These are phyloP conservation scores for Dendrolimus punctatus DNA, from an alignment of 1,140 invertebrate species.

Conservation along the genomic window DNA sequence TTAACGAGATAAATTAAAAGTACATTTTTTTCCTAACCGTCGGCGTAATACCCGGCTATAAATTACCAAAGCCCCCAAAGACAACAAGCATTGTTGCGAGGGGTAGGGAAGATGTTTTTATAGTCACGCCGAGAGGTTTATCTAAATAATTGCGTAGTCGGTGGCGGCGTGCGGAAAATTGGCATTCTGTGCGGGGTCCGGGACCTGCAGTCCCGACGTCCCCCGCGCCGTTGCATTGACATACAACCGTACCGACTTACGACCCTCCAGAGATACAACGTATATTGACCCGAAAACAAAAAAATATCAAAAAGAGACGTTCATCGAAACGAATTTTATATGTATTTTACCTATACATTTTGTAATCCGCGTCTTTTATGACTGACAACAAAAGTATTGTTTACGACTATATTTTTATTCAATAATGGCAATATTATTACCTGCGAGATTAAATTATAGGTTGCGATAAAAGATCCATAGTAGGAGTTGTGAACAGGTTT, in stretches of 20 bases:
- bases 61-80: conserved; percentile 66
- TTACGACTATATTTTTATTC: conserved; percentile 24
- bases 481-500: conserved; percentile 16
- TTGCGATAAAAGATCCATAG: conserved; percentile 16
- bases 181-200: conserved; percentile 44
- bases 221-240: too few relatives aligned
- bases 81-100: conserved; percentile 52
- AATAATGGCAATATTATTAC: conserved; percentile 24
- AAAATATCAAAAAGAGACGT: conserved; percentile 4
- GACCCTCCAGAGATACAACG: conserved; percentile 11
- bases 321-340: background rate
- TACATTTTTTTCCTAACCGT: conserved; percentile 68
- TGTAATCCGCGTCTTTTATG: conserved; percentile 4
- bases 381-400: conserved; percentile 12
- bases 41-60: conserved; percentile 60
- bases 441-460: conserved; percentile 15
- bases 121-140: conserved; percentile 69
- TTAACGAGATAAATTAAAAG: conserved; percentile 72
- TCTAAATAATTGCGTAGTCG: conserved; percentile 70
- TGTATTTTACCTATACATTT: too few relatives aligned
- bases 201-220: background rate
- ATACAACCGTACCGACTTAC: conserved; percentile 24
- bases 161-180: conserved; percentile 68
- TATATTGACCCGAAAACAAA: conserved; percentile 12
- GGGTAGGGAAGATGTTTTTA: conserved; percentile 67